Base-by-base conservation (phyloP, 1,140 invertebrate genomes). In the Dryas iulia region DNA sequence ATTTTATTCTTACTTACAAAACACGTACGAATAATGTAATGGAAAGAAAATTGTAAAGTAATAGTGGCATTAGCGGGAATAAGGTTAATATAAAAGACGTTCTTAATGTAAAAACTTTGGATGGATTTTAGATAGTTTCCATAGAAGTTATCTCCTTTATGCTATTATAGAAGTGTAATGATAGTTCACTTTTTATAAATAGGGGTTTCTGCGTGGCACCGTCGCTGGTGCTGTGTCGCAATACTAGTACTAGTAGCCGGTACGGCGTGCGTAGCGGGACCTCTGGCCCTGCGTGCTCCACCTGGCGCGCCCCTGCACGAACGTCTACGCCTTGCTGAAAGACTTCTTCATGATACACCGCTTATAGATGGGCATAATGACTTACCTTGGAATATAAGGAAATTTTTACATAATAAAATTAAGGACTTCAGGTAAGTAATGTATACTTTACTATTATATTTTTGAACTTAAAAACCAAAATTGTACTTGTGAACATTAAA, bases 331-430 rank as follows among this genome's bases (percentile, higher is more conserved):
- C 93, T 95, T 30, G 94, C 94, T 1, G 92, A 93, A 18, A 89
- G 94, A 56, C 89, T 94, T 10, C 84, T 95, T 47, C 94, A 95
- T 78, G 94, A 94, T 89, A 93, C 94, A 62, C 94, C 94, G 68
- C 93, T 95, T 66, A 93, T 95, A 79, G 92, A 95, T 91, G 97
- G 97, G 69, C 97, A 98, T 93, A 98, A 98, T 90, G 97, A 98
- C 82, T 91, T 98, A 68, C 96, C 97, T 0, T 98, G 96, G 95
- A 97, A 97, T 89, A 97, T 97, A 83, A 93, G 96, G 74, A 96
- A 96, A 84, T 96, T 96, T 84, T 93, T 97, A 73, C 95, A 97
- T 86, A 98, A 98, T 88, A 95, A 96, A 86, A 94, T 98, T 59
- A 95, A 96, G 78, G 94, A 95, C 78, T 96, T 97, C 81, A 95